These are phyloP conservation scores for Pyrgus malvae DNA, from an alignment of 2,888 invertebrate genomes.

Conservation along the genomic window DNA sequence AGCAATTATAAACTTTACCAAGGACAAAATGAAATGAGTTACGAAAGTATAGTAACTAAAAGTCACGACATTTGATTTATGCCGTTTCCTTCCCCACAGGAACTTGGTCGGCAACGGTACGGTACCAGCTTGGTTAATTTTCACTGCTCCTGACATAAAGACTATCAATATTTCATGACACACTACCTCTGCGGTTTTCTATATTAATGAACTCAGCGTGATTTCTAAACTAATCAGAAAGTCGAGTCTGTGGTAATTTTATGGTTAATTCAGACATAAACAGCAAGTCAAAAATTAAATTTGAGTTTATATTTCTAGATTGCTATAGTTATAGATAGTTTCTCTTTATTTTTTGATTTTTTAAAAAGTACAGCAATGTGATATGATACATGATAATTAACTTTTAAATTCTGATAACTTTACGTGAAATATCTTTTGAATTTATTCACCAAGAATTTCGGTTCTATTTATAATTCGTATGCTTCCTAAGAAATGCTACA, in stretches of 20 bases:
- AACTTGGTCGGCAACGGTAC: not conserved
- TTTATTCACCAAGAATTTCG: not conserved
- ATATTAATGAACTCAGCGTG: constrained; percentile 6
- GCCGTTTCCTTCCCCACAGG: not conserved
- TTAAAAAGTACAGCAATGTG: no score
- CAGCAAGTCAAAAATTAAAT: no score
- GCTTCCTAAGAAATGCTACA: not conserved
- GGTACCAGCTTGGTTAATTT: constrained; percentile 1
- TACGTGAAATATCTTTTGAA: no score
- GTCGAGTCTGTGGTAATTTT: no score
- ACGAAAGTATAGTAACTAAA: constrained; percentile 2
- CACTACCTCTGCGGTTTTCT: not conserved
- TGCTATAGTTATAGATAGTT: no score
- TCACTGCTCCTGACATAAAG: constrained; percentile 1
- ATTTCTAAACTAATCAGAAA: not conserved
- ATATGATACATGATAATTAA: no score
- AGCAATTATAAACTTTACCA: not conserved
- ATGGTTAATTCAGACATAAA: no score
- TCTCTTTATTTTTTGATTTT: no score
- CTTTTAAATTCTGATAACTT: no score
- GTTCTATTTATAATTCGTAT: no score
- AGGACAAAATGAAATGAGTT: constrained; percentile 11
- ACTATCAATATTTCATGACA: constrained; percentile 6
- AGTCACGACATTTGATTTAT: constrained; percentile 23
- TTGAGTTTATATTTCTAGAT: no score